These are phyloP conservation scores for Hemitrygon akajei DNA, from an alignment of 2,797 vertebrate genomes.

Conservation along the genomic window DNA sequence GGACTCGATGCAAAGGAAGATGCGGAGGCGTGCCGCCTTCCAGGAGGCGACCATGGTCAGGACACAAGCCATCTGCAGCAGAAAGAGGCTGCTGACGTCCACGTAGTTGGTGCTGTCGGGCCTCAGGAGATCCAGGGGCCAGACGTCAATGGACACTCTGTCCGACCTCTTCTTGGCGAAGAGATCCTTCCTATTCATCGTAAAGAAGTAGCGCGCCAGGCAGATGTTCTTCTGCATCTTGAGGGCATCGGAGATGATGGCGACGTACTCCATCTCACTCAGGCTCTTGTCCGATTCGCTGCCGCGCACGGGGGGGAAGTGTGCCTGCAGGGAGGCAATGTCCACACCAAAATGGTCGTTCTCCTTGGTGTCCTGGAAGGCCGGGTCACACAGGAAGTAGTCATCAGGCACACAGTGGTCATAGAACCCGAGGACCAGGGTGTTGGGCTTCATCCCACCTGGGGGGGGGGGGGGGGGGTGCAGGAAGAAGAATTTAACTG, in stretches of 20 bases:
- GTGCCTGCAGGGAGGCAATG: constrained; percentile 70
- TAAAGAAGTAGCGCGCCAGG: constrained; percentile 72
- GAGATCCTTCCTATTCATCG: constrained; percentile 59
- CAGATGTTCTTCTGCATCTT: constrained; percentile 91
- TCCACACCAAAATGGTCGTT: constrained; percentile 70
- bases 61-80: constrained; percentile 87
- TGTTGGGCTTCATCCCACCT: constrained; percentile 94
- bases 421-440: constrained; percentile 78
- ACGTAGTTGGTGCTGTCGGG: constrained; percentile 60
- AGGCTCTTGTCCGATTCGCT: constrained; percentile 66
- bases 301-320: constrained; percentile 74
- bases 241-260: constrained; percentile 75
- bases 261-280: constrained; percentile 72
- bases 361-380: constrained; percentile 58
- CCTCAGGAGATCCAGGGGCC: constrained; percentile 79
- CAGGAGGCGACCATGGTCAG: constrained; percentile 82
- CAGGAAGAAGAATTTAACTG: background rate
- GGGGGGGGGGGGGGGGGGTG: background rate
- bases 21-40: constrained; percentile 72
- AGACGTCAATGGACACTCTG: constrained; percentile 73
- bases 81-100: constrained; percentile 82
- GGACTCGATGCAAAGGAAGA: constrained; percentile 78
- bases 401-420: constrained; percentile 75
- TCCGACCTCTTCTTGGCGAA: constrained; percentile 54
- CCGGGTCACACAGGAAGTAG: constrained; percentile 75